A percentile compares a stretch with the other conserved stretches of the same genome.
Conservation (phyloP, 2,888 invertebrate genomes). For the Agrochola lychnidis region DNA sequence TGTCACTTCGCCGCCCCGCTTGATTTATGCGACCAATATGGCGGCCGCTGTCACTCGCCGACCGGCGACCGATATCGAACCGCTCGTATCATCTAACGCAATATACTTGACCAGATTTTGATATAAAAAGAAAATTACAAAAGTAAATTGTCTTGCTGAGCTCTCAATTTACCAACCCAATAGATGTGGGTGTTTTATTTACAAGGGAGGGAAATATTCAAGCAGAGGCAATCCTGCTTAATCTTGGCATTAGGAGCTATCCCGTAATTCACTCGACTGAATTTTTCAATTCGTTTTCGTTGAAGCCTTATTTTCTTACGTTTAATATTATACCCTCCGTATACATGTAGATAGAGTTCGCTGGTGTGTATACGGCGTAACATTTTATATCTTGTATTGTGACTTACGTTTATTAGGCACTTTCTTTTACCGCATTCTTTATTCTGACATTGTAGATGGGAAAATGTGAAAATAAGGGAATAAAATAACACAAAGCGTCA, state of each 20-base stretch:
- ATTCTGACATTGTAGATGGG: constrained; percentile 25
- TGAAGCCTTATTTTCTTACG: constrained; percentile 59
- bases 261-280: constrained; percentile 67
- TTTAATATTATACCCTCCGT: constrained; percentile 47
- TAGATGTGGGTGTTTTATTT: constrained; percentile 67
- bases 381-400: constrained; percentile 53
- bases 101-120: constrained; percentile 73
- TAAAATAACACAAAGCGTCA: constrained; percentile 56
- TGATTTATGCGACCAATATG: constrained; percentile 91
- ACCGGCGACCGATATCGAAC: constrained; percentile 84
- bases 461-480: constrained; percentile 47
- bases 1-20: constrained; percentile 86
- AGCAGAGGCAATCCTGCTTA: constrained; percentile 66
- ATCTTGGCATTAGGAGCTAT: constrained; percentile 67
- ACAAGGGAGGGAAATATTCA: constrained; percentile 66
- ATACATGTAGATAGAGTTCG: constrained; percentile 26
- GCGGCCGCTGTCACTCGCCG: constrained; percentile 86
- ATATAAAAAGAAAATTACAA: constrained; percentile 66
- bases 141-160: constrained; percentile 68
- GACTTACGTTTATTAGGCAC: constrained; percentile 36
- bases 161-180: constrained; percentile 64
- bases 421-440: constrained; percentile 34
- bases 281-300: constrained; percentile 66
- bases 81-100: constrained; percentile 81
- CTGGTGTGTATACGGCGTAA: constrained; percentile 31